A percentile compares a stretch with the other conserved stretches of the same genome.
These are phyloP conservation scores for Pampusana beccarii DNA, from an alignment of 2,113 vertebrate species.

Conservation along the genomic window DNA sequence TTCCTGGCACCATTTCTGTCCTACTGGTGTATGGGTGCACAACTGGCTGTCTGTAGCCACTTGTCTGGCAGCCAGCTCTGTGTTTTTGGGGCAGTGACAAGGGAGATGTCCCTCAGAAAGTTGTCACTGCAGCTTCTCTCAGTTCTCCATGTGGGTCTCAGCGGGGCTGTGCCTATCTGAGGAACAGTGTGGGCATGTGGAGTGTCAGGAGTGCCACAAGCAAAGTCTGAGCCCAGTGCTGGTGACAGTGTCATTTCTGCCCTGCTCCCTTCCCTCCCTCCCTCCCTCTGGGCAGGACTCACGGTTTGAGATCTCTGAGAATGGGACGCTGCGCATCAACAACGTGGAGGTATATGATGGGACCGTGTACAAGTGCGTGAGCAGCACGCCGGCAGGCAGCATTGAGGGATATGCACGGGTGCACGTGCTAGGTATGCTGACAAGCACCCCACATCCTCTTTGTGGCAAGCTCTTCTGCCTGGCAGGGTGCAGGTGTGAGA, in stretches of 20 bases:
- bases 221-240: background rate
- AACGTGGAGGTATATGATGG: constrained; percentile 94
- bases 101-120: background rate
- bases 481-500: accelerated
- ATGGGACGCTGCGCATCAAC: constrained; percentile 92
- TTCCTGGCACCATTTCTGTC: background rate
- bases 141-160: background rate
- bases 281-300: constrained; percentile 80
- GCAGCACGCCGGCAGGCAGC: constrained; percentile 81
- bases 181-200: accelerated
- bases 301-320: constrained; percentile 86
- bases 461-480: background rate
- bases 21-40: background rate
- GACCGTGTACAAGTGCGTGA: constrained; percentile 86
- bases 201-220: background rate
- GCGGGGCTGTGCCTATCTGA: background rate
- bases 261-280: background rate
- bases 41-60: background rate
- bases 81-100: background rate
- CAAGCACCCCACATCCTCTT: accelerated
- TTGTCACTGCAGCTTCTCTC: background rate
- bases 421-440: constrained; percentile 83
- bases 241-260: background rate
- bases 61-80: background rate
- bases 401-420: constrained; percentile 86